Evolutionary conservation across 1,140 invertebrate genomes (phyloP).

Genomic region (Procambarus clarkii): DNA sequence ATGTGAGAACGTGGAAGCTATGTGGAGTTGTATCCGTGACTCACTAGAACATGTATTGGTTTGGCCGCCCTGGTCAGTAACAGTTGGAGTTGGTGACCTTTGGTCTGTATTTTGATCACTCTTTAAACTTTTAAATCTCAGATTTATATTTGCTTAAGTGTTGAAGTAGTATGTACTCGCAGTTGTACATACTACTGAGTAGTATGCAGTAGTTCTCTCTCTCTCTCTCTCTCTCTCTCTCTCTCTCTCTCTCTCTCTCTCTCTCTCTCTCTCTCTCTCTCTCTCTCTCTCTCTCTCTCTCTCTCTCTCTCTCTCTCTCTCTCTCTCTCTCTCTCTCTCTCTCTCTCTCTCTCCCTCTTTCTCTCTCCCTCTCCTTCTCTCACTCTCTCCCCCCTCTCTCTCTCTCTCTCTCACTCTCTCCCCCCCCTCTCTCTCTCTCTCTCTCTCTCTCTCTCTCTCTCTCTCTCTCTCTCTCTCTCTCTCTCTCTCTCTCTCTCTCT

Average conservation of each 20-base stretch:
- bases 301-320: constrained; percentile 16
- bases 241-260: not conserved
- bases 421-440: constrained; percentile 6
- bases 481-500: constrained; percentile 8
- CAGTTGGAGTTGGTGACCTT: not conserved
- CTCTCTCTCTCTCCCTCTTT: not conserved
- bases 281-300: too few relatives aligned
- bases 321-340: not conserved
- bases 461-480: constrained; percentile 18
- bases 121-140: not conserved
- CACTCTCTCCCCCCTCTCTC: too few relatives aligned
- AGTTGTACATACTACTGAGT: too few relatives aligned
- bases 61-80: not conserved
- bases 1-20: not conserved
- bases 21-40: too few relatives aligned
- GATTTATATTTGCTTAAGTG: not conserved
- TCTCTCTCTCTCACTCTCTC: too few relatives aligned
- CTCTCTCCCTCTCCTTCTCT: too few relatives aligned
- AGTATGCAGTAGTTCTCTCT: too few relatives aligned
- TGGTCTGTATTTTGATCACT: not conserved
- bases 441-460: not conserved
- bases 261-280: too few relatives aligned
- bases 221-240: not conserved
- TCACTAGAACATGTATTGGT: too few relatives aligned
- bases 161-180: not conserved